phyloP scores from a whole-genome alignment of 2,113 vertebrate genomes.

The Ramphastos sulfuratus region DNA sequence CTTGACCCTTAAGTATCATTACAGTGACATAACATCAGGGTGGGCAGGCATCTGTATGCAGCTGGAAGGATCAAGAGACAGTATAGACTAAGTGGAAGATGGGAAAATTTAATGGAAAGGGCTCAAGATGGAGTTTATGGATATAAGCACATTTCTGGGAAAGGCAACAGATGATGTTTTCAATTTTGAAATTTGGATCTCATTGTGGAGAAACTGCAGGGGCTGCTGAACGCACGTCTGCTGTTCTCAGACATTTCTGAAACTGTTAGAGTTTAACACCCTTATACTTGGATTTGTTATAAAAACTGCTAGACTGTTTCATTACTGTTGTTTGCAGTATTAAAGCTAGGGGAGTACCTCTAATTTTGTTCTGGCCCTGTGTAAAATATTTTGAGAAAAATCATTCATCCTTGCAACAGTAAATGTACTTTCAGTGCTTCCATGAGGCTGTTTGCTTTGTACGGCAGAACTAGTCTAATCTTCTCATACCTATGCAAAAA shows the following conservation, averaged over 20 bases:
- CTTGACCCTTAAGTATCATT: background rate
- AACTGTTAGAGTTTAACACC: background rate
- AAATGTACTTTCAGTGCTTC: conserved; percentile 23
- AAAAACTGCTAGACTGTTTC: background rate
- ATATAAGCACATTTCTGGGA: background rate
- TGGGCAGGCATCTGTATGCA: background rate
- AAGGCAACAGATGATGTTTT: background rate
- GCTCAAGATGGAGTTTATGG: background rate
- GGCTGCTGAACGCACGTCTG: background rate
- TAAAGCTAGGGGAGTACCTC: background rate
- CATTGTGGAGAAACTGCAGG: background rate
- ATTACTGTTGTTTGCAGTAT: background rate
- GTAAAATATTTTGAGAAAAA: conserved; percentile 24
- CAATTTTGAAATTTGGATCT: background rate
- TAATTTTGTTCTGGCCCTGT: conserved; percentile 4
- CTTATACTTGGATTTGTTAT: background rate
- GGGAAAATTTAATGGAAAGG: background rate
- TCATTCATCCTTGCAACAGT: conserved; percentile 11
- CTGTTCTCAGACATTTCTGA: background rate
- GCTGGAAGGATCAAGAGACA: background rate
- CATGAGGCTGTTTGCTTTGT: conserved; percentile 48
- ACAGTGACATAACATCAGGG: background rate
- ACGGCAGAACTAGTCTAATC: conserved; percentile 69
- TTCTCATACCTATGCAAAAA: conserved; percentile 70
- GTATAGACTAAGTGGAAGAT: background rate